Conservation (phyloP, 23 tunicate genomes). For the Phallusia fumigata region DNA sequence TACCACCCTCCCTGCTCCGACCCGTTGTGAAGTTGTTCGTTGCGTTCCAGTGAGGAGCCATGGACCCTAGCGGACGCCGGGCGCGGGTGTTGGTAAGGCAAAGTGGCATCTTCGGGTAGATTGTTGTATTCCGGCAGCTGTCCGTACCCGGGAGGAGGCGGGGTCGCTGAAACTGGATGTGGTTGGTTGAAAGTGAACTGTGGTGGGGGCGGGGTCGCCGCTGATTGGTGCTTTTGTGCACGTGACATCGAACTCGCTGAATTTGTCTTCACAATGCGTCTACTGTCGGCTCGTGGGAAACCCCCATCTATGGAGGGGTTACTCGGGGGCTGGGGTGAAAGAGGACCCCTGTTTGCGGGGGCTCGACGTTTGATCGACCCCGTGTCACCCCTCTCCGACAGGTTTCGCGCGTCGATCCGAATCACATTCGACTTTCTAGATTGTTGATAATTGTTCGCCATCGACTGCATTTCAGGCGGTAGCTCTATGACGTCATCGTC, state of each 20-base stretch:
- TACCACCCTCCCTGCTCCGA: conserved; percentile 1
- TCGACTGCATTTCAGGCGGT: conserved; percentile 26
- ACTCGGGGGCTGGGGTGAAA: conserved; percentile 14
- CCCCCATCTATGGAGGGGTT: background rate
- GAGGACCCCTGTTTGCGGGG: conserved; percentile 1
- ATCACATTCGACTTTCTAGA: conserved; percentile 31
- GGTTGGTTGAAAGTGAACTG: conserved; percentile 8
- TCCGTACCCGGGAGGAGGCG: background rate
- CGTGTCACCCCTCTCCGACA: conserved; percentile 13
- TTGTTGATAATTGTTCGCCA: conserved; percentile 17
- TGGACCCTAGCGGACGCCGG: background rate
- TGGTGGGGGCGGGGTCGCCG: background rate
- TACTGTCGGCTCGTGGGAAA: background rate
- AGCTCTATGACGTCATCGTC: conserved; percentile 16
- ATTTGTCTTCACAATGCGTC: conserved; percentile 18
- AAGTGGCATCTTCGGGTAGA: conserved; percentile 18
- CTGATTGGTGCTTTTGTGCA: conserved; percentile 3
- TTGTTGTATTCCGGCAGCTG: background rate
- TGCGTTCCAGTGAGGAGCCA: background rate
- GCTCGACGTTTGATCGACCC: background rate
- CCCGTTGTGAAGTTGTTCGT: background rate
- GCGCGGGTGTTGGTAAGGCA: conserved; percentile 13
- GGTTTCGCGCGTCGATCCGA: conserved; percentile 36
- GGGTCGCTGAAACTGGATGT: conserved; percentile 3
- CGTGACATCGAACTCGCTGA: conserved; percentile 23